Evolutionary conservation across 2,888 invertebrate species (phyloP), one percentile per base, ranked within the genome.

Genomic region (Mesorhabditis spiculigera): DNA sequence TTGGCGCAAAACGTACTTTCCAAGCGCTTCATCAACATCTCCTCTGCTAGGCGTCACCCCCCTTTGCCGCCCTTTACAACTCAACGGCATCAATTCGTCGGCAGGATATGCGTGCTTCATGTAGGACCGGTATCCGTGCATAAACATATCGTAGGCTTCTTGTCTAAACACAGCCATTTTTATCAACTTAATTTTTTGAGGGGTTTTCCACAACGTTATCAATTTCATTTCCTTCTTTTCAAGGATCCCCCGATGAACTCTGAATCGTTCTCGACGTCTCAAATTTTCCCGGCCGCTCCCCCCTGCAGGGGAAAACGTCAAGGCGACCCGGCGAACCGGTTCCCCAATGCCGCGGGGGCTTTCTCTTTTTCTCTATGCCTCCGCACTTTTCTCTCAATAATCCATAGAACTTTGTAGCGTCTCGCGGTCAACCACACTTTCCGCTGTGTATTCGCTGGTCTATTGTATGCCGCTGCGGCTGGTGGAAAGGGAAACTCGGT

Each of bases 41-140:
- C 97, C 97, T 66, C 97, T 90, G 78, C 92, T 92, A 4, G 93
- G 92, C 67, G 94, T 93, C 5, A 93, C 90, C 5, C 94, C 95
- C 81, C 94, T 90, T 87, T 91, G 94, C 68, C 97, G 89, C 44
- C 96, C 97, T 85, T 92, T 91, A 87, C 97, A 97, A 84, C 93
- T 93, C 58, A 97, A 89, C 1, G 97, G 97, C 96, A 96, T 95
- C 78, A 97, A 88, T 88, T 98, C 97, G 89, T 97, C 97, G 28
- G 96, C 96, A 68, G 97, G 97, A 88, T 93, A 98, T 13, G 97
- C 97, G 89, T 95, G 92, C 42, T 81, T 73, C 94, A 96, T 95
- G 84, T 96, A 96, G 3, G 94, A 92, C 85, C 91, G 90, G 86
- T 95, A 96, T 4, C 94, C 95, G 90, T 96, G 96, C 87, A 94